phyloP scores from a whole-genome alignment of 2,888 invertebrate species.

The Lepidocyrtoides sp. region DNA sequence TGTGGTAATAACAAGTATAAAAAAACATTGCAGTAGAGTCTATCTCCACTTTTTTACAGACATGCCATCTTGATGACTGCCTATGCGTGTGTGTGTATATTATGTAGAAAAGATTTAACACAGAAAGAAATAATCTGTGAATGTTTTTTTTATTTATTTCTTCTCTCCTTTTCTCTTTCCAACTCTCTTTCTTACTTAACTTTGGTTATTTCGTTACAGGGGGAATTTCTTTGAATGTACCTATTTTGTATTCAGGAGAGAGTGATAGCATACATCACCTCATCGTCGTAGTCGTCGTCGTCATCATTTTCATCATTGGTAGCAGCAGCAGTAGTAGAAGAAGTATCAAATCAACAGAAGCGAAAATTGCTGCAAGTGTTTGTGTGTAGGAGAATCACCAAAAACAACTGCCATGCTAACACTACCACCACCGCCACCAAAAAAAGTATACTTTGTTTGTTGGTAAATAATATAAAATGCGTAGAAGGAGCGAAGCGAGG shows the following conservation, averaged over 20 bases:
- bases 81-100: background rate
- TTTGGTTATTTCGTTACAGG: background rate
- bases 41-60: background rate
- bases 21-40: background rate
- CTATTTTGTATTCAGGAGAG: slow-evolving; percentile 49
- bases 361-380: background rate
- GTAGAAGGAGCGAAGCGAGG: background rate
- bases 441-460: slow-evolving; percentile 14
- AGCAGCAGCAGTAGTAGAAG: background rate
- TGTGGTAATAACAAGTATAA: background rate
- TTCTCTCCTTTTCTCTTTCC: too few relatives aligned
- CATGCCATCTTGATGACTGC: background rate
- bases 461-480: background rate
- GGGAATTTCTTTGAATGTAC: slow-evolving; percentile 40
- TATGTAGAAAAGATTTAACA: slow-evolving; percentile 5
- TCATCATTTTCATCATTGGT: background rate
- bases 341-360: background rate
- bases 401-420: too few relatives aligned
- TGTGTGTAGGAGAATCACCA: background rate
- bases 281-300: background rate
- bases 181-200: background rate
- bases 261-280: slow-evolving; percentile 61
- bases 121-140: slow-evolving; percentile 26
- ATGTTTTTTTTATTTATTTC: background rate
- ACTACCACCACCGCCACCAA: background rate